These are phyloP conservation scores for Sebastes dallii DNA, from an alignment of 2,797 vertebrate genomes.

Conservation along the genomic window DNA sequence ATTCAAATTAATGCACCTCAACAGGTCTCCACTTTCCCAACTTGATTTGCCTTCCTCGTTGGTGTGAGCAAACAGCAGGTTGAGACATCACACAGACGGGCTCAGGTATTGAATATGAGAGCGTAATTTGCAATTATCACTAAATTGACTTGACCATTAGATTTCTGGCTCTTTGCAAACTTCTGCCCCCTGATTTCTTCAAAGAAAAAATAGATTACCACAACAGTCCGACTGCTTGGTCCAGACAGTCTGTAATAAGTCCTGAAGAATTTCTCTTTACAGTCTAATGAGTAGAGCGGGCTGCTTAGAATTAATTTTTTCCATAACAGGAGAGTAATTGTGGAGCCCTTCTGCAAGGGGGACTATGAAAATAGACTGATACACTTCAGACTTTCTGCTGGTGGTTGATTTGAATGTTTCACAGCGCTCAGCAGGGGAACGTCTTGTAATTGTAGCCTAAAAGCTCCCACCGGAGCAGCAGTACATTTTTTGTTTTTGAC, in stretches of 20 bases:
- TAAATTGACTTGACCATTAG: conserved; percentile 22
- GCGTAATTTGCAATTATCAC: neutral
- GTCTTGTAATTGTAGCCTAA: conserved; percentile 61
- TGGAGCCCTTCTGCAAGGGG: conserved; percentile 55
- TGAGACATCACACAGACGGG: neutral
- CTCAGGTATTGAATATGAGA: neutral
- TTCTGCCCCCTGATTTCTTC: conserved; percentile 35
- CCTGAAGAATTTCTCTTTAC: conserved; percentile 31
- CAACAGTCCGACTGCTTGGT: conserved; percentile 24
- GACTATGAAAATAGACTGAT: conserved; percentile 48
- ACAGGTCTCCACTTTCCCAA: conserved; percentile 43
- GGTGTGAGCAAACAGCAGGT: conserved; percentile 1
- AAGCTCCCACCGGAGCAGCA: conserved; percentile 50
- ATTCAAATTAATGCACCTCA: conserved; percentile 30
- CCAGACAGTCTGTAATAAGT: conserved; percentile 27
- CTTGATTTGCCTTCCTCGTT: conserved; percentile 13
- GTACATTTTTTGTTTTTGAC: conserved; percentile 44
- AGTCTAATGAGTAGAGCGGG: conserved; percentile 51
- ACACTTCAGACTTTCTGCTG: conserved; percentile 45
- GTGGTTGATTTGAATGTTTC: conserved; percentile 70
- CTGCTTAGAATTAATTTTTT: conserved; percentile 41
- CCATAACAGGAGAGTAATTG: conserved; percentile 55
- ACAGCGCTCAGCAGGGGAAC: conserved; percentile 44
- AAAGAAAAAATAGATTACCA: conserved; percentile 25
- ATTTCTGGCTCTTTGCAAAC: conserved; percentile 25